Percentiles rank a stretch among this genome's conserved stretches.
Conservation (phyloP, 1,140 invertebrate species). For the Drosophila tsacasi region DNA sequence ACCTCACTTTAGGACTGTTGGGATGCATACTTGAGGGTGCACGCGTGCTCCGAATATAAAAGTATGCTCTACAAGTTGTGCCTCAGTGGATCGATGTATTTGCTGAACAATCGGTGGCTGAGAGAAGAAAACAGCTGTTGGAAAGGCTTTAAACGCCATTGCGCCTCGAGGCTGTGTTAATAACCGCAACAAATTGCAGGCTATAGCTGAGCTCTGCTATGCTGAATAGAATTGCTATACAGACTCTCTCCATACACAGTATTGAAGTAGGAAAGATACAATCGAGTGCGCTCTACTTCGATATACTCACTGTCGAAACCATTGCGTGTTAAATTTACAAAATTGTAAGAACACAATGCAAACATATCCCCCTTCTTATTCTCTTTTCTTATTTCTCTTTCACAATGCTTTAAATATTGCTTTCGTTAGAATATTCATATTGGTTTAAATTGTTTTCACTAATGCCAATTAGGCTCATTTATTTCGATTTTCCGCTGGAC, state of each 20-base stretch:
- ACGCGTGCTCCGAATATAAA: conserved; percentile 6
- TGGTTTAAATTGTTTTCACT: too few species aligned
- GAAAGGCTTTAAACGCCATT: neutral
- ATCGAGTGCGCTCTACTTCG: neutral
- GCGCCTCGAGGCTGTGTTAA: neutral
- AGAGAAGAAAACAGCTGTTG: neutral
- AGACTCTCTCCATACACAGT: neutral
- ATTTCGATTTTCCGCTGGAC: too few species aligned
- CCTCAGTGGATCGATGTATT: conserved; percentile 3
- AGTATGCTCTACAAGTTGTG: neutral
- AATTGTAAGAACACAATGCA: too few species aligned
- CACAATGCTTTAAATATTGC: too few species aligned
- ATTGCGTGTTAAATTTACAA: too few species aligned
- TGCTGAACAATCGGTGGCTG: neutral
- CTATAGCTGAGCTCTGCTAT: neutral
- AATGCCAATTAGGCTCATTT: too few species aligned
- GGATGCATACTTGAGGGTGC: conserved; percentile 6
- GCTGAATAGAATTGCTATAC: neutral
- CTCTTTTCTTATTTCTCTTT: too few species aligned
- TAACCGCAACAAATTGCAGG: neutral
- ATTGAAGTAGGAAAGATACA: neutral
- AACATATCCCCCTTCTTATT: too few species aligned
- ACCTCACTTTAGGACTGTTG: conserved; percentile 2
- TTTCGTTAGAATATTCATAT: too few species aligned
- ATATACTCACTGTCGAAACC: neutral